Conservation (phyloP, 2,113 vertebrate species). For the Vanacampus margaritifer region DNA sequence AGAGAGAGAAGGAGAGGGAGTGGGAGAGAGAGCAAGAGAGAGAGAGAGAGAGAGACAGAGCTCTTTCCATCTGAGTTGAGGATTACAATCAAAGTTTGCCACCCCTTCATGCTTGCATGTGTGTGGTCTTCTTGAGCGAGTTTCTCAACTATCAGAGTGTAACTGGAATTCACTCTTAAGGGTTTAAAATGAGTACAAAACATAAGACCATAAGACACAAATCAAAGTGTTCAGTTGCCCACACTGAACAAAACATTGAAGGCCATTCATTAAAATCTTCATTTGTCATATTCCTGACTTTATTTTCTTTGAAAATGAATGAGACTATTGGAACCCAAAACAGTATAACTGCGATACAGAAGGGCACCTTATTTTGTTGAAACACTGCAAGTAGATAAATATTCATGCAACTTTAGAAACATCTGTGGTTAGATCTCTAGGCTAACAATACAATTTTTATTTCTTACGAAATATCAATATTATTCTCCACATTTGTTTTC, state of each 20-base stretch:
- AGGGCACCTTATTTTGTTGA: constrained; percentile 71
- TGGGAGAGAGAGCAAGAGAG: too few species aligned
- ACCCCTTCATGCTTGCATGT: too few species aligned
- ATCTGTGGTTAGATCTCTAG: constrained; percentile 89
- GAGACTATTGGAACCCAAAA: constrained; percentile 76
- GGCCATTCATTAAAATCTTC: constrained; percentile 67
- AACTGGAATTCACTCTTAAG: neutral
- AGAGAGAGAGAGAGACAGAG: too few species aligned
- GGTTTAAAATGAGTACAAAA: neutral
- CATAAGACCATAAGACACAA: neutral
- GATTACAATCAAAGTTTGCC: too few species aligned
- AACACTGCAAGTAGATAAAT: constrained; percentile 70
- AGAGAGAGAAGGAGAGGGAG: too few species aligned
- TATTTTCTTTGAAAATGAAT: constrained; percentile 71
- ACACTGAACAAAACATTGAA: constrained; percentile 19
- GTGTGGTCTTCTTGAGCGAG: too few species aligned
- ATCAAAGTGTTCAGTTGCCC: neutral
- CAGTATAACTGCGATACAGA: constrained; percentile 76
- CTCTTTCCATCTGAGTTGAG: too few species aligned
- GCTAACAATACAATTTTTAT: constrained; percentile 88
- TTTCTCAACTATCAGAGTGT: too few species aligned
- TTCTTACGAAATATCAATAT: constrained; percentile 83
- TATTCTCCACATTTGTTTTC: constrained; percentile 74
- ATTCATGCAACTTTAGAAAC: constrained; percentile 96
- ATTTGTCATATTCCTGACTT: constrained; percentile 39